Conservation (phyloP, 2,888 invertebrate genomes). For the Molanna angustata region DNA sequence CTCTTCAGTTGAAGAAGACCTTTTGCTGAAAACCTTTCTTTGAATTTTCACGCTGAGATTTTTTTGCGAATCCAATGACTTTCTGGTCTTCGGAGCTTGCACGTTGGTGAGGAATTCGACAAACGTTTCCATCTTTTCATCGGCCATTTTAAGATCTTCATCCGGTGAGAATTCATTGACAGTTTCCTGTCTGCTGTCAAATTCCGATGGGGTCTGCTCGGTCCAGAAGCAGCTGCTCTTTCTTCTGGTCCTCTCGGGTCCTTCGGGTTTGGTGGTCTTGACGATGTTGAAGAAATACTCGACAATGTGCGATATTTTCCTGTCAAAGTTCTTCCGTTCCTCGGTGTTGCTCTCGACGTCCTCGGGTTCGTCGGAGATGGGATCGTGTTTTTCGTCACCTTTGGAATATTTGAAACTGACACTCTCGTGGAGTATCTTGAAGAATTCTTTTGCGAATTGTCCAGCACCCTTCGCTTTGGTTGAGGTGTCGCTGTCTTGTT, state of each 20-base stretch:
- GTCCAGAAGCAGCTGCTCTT: conserved; percentile 51
- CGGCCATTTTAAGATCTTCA: conserved; percentile 35
- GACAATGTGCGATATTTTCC: conserved; percentile 49
- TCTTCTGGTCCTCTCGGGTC: conserved; percentile 38
- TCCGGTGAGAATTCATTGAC: conserved; percentile 21
- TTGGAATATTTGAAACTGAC: conserved; percentile 38
- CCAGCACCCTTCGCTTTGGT: conserved; percentile 17
- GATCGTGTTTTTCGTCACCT: conserved; percentile 11
- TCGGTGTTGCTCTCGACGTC: conserved; percentile 34
- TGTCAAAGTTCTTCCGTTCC: conserved; percentile 42
- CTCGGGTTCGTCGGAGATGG: neutral
- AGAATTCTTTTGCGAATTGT: conserved; percentile 44
- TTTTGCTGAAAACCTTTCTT: conserved; percentile 28
- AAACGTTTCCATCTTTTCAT: conserved; percentile 52
- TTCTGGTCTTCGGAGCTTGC: conserved; percentile 2
- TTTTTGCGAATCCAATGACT: conserved; percentile 17
- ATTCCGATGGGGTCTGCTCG: conserved; percentile 45
- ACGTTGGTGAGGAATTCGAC: conserved; percentile 44
- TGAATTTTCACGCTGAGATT: conserved; percentile 24
- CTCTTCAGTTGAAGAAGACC: conserved; percentile 40
- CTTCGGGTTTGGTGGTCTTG: conserved; percentile 45
- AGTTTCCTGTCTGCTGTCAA: conserved; percentile 34
- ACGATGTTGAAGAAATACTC: conserved; percentile 55
- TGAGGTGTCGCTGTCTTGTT: neutral
- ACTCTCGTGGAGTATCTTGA: conserved; percentile 52